These are phyloP conservation scores for Hyposoter dolosus DNA, from an alignment of 2,888 invertebrate species.

Conservation along the genomic window DNA sequence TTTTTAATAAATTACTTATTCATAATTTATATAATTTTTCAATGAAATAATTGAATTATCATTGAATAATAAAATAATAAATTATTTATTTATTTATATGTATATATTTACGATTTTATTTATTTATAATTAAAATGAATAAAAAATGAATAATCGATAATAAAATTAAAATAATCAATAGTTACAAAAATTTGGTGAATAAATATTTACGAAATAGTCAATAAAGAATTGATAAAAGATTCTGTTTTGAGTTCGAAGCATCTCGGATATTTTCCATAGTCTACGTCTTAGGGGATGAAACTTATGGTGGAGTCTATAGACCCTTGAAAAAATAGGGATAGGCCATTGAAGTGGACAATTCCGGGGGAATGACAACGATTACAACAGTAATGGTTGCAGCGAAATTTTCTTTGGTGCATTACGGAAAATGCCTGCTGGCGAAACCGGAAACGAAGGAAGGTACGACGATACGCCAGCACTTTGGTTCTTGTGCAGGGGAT, in stretches of 20 bases:
- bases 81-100: too few species aligned
- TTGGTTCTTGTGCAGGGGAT: not conserved
- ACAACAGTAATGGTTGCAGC: slow-evolving; percentile 5
- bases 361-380: not conserved
- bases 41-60: too few species aligned
- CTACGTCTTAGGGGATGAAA: not conserved
- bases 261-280: not conserved
- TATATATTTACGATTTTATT: too few species aligned
- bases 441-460: slow-evolving; percentile 18
- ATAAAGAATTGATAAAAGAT: not conserved
- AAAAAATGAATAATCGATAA: too few species aligned
- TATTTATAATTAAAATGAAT: too few species aligned
- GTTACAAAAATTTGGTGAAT: too few species aligned
- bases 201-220: not conserved
- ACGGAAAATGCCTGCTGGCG: slow-evolving; percentile 40
- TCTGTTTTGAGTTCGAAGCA: not conserved
- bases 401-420: slow-evolving; percentile 43
- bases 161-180: too few species aligned
- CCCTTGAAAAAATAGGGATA: not conserved
- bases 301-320: not conserved
- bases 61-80: too few species aligned
- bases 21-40: too few species aligned
- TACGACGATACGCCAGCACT: slow-evolving; percentile 14
- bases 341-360: not conserved
- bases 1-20: too few species aligned